Evolutionary conservation across 2,797 vertebrate genomes (phyloP), one percentile per base, ranked within the genome.

Genomic region (Lycodopsis pacificus): DNA sequence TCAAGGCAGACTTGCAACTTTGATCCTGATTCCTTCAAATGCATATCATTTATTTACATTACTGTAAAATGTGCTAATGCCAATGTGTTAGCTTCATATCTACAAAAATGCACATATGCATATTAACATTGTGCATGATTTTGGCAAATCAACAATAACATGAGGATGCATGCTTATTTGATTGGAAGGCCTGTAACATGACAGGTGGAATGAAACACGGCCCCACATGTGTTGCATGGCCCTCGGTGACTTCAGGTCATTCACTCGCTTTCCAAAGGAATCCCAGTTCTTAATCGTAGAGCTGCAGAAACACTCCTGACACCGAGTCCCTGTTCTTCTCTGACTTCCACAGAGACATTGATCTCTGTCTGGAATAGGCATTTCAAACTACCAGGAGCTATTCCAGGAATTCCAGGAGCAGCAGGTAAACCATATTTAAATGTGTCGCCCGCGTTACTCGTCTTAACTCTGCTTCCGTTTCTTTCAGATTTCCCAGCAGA

Each of bases 401-500:
- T 59, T 80, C 22, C 13, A 42, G 59, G 61, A 25, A 63, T 44
- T 44, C 48, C 44, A 70, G 58, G 49, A 82, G 86, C 70, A 42
- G 40, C 32, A 63, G 58, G 51, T 71, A 49, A 78, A 68, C 54
- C 59, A 12, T 49, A 61, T 4, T 61, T 51, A 73, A 83, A 66
- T 27, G 17, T 10, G 27, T 67, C 70, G 44, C 63, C 77, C 13
- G 3, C 19, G 17, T 72, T 59, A 67, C 30, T 59, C 5, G 5
- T 74, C 66, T 61, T 66, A 64, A 25, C 38, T 51, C 30, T 13
- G 11, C 73, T 73, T 80, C 68, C n/a, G 67, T 66, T 71, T 32
- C 77, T 61, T 70, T 79, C 73, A 36, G 44, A 75, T 70, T 74
- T 46, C 40, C 48, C 27, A 22, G 20, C 70, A 34, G 81, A 86